Conservation (phyloP, 2,888 invertebrate genomes). For the Muscina levida region DNA sequence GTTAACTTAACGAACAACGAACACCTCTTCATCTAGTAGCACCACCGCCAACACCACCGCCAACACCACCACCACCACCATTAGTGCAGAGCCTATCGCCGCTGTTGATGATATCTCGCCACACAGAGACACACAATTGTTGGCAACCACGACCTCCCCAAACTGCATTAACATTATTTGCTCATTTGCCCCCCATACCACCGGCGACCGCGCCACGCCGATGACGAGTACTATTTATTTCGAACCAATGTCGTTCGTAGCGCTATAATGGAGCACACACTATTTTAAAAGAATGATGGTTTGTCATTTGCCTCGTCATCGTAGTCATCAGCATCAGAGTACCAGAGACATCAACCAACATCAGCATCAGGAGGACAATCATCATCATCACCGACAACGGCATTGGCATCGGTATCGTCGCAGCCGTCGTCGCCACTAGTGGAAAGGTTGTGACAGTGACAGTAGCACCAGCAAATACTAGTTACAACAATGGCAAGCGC, state of each 20-base stretch:
- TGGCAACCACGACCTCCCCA: conserved; percentile 44
- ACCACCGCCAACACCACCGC: neutral
- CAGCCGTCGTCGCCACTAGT: too few species aligned
- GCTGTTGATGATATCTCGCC: neutral
- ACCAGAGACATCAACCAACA: conserved; percentile 7
- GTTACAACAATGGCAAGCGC: neutral
- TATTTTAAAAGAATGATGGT: conserved; percentile 41
- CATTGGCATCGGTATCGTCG: too few species aligned
- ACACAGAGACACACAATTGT: conserved; percentile 8
- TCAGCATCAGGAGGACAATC: conserved; percentile 1
- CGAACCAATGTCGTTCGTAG: neutral
- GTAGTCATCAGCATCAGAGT: conserved; percentile 41
- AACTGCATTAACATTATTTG: conserved; percentile 62
- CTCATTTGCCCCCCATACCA: conserved; percentile 49
- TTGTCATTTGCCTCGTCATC: conserved; percentile 52
- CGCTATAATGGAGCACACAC: conserved; percentile 10
- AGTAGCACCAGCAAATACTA: neutral
- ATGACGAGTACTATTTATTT: conserved; percentile 10
- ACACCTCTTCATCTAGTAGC: conserved; percentile 11
- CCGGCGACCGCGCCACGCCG: neutral
- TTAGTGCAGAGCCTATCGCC: too few species aligned
- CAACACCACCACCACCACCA: neutral
- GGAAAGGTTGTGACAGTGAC: neutral
- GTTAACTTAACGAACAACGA: conserved; percentile 49
- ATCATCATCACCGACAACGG: conserved; percentile 9